A percentile compares a stretch with the other conserved stretches of the same genome.
Evolutionary conservation across 2,888 invertebrate species (phyloP).

Genomic region (Nemotelus pantherinus): DNA sequence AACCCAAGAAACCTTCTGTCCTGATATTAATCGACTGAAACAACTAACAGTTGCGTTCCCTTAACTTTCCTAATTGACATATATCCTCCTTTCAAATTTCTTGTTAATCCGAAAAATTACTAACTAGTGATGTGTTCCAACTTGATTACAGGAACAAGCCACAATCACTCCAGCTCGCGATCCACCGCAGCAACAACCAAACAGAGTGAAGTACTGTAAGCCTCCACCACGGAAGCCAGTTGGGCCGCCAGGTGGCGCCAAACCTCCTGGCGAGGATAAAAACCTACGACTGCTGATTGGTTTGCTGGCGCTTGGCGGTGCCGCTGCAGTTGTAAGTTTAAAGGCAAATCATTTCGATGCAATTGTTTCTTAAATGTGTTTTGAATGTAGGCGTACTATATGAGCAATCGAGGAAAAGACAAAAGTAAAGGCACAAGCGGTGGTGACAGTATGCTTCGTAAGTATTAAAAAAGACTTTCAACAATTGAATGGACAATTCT

Average conservation of each 20-base stretch:
- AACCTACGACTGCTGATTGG: slow-evolving; percentile 25
- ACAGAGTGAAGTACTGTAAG: slow-evolving; percentile 31
- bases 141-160: slow-evolving; percentile 24
- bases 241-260: neutral
- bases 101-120: no score
- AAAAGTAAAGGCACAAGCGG: neutral
- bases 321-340: slow-evolving; percentile 24
- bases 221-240: neutral
- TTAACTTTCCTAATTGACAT: neutral
- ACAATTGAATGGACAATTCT: neutral
- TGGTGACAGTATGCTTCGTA: neutral
- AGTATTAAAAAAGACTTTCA: neutral
- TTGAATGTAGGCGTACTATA: slow-evolving; percentile 24
- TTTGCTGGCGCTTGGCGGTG: slow-evolving; percentile 33
- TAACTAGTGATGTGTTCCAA: neutral
- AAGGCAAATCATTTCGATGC: neutral
- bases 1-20: slow-evolving; percentile 4
- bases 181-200: neutral
- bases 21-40: slow-evolving; percentile 20
- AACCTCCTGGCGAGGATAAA: slow-evolving; percentile 13
- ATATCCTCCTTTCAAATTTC: neutral
- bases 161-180: neutral
- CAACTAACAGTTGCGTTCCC: slow-evolving; percentile 35
- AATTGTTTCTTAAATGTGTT: neutral
- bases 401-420: slow-evolving; percentile 6